Conservation (phyloP, 2,888 invertebrate species). For the Eupithecia subumbrata region DNA sequence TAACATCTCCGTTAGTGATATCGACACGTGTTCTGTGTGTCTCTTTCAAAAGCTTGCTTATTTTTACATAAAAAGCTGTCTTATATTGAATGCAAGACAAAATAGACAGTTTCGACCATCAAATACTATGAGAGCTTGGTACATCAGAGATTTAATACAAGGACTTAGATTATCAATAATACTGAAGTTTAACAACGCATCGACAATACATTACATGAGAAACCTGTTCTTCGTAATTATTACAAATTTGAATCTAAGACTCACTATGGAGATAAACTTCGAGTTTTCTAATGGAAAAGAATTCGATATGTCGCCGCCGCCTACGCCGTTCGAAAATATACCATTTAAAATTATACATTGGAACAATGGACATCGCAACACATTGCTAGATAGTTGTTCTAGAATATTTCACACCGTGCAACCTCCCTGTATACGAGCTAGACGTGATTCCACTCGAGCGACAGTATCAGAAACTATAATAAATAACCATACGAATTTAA, state of each 20-base stretch:
- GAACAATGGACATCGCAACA: slow-evolving; percentile 40
- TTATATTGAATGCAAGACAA: slow-evolving; percentile 6
- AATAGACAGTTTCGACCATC: slow-evolving; percentile 37
- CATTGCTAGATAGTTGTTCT: slow-evolving; percentile 33
- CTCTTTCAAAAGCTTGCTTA: slow-evolving; percentile 34
- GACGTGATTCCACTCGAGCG: background rate
- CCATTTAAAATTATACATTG: slow-evolving; percentile 40
- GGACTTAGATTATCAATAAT: slow-evolving; percentile 51
- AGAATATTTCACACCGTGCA: slow-evolving; percentile 12
- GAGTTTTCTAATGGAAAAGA: slow-evolving; percentile 39
- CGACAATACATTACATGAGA: slow-evolving; percentile 48
- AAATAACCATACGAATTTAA: background rate
- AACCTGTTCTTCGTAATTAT: slow-evolving; percentile 55
- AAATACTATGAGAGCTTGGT: slow-evolving; percentile 47
- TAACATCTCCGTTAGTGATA: slow-evolving; percentile 39
- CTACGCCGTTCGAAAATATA: slow-evolving; percentile 28
- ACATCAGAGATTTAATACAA: slow-evolving; percentile 50
- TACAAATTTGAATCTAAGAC: slow-evolving; percentile 40
- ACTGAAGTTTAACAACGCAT: slow-evolving; percentile 46
- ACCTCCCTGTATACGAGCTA: background rate
- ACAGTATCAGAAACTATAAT: slow-evolving; percentile 23
- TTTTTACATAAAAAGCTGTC: slow-evolving; percentile 25
- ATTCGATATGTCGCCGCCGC: background rate
- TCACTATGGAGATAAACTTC: slow-evolving; percentile 48
- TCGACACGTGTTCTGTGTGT: slow-evolving; percentile 34